These are phyloP conservation scores for Trichechus manatus DNA, from an alignment of 2,113 vertebrate genomes.

Conservation along the genomic window DNA sequence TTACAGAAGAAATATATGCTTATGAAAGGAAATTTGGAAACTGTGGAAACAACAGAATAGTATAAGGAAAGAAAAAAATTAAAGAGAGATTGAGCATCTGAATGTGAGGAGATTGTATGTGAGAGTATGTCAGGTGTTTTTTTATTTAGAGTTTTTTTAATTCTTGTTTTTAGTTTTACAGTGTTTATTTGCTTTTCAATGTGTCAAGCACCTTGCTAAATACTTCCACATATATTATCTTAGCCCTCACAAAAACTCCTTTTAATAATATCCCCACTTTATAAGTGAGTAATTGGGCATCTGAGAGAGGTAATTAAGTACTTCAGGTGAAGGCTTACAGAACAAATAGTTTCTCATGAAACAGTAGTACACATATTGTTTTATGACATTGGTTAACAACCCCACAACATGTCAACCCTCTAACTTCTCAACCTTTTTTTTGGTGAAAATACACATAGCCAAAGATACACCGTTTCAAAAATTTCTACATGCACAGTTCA, in stretches of 20 bases:
- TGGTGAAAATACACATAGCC: too few species aligned
- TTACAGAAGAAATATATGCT: constrained; percentile 42
- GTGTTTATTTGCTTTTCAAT: constrained; percentile 28
- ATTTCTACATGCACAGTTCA: too few species aligned
- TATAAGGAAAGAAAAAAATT: constrained; percentile 12
- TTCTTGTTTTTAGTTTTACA: constrained; percentile 43
- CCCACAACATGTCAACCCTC: too few species aligned
- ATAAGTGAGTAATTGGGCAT: constrained; percentile 16
- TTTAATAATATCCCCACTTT: background rate
- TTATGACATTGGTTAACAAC: too few species aligned
- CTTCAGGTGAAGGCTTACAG: too few species aligned
- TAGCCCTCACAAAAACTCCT: background rate
- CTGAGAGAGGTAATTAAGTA: background rate
- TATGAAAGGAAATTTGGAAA: constrained; percentile 4
- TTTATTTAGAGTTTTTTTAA: background rate
- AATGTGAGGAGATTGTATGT: background rate
- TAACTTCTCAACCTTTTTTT: too few species aligned
- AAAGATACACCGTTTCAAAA: too few species aligned
- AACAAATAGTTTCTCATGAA: too few species aligned
- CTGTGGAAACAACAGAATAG: background rate
- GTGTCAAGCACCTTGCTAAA: constrained; percentile 17
- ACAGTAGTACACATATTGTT: too few species aligned
- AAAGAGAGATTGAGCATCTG: constrained; percentile 29
- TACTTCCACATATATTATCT: background rate
- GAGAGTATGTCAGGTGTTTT: background rate